phyloP scores from a whole-genome alignment of 1,140 invertebrate genomes.

The Drosophila teissieri region DNA sequence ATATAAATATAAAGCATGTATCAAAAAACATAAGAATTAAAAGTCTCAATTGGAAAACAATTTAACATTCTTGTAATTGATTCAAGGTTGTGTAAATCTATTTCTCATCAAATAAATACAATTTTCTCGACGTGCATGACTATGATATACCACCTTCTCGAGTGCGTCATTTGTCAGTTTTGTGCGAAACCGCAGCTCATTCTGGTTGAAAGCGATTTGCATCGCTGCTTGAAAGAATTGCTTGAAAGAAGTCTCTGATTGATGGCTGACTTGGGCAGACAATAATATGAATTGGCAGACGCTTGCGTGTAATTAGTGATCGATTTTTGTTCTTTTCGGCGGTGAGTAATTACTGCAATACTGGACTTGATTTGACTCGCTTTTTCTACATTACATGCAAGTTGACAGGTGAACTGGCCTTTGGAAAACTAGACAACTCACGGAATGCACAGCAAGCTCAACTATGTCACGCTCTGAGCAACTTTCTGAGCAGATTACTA shows the following conservation, averaged over 20 bases:
- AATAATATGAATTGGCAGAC: slow-evolving; percentile 45
- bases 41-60: too few species aligned
- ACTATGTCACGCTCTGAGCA: slow-evolving; percentile 34
- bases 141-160: slow-evolving; percentile 31
- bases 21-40: not conserved
- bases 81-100: too few species aligned
- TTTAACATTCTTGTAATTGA: not conserved
- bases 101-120: too few species aligned
- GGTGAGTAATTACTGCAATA: slow-evolving; percentile 38
- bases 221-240: slow-evolving; percentile 32
- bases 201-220: slow-evolving; percentile 58
- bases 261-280: slow-evolving; percentile 41
- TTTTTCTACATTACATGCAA: slow-evolving; percentile 16
- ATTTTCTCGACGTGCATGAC: not conserved
- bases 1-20: too few species aligned
- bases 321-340: slow-evolving; percentile 31
- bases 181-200: slow-evolving; percentile 66
- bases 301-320: slow-evolving; percentile 47
- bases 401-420: slow-evolving; percentile 29
- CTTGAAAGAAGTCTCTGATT: slow-evolving; percentile 30
- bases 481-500: slow-evolving; percentile 40
- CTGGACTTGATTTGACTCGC: slow-evolving; percentile 14
- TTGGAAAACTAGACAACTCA: slow-evolving; percentile 21
- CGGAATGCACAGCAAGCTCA: slow-evolving; percentile 31
- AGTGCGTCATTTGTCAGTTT: slow-evolving; percentile 74